phyloP scores from a whole-genome alignment of 2,888 invertebrate genomes.

The Microchrysa polita region DNA sequence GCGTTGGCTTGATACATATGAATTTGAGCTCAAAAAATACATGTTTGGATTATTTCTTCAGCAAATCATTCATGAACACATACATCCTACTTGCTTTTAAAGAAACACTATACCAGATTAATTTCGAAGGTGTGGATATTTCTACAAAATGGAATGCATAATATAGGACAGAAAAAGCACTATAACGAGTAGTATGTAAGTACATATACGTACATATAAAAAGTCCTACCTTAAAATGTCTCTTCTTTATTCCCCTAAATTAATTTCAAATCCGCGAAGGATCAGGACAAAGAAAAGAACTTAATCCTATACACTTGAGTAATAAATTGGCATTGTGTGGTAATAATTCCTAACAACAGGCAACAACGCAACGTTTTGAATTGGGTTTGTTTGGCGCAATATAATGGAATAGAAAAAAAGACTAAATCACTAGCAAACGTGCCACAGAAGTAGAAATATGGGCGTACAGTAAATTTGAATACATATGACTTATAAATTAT shows the following conservation, averaged over 20 bases:
- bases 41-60: too few species aligned
- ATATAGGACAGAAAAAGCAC: not conserved
- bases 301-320: constrained; percentile 44
- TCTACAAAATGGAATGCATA: not conserved
- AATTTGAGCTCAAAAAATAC: too few species aligned
- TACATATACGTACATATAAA: not conserved
- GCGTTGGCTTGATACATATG: too few species aligned
- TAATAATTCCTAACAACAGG: constrained; percentile 42
- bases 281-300: constrained; percentile 35
- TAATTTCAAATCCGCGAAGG: constrained; percentile 40
- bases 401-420: constrained; percentile 30
- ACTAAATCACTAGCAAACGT: constrained; percentile 9
- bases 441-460: constrained; percentile 30
- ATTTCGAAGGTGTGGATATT: constrained; percentile 4
- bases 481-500: too few species aligned
- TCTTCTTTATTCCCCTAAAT: constrained; percentile 43
- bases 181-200: too few species aligned
- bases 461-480: constrained; percentile 29
- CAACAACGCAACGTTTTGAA: constrained; percentile 27
- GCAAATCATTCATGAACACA: too few species aligned
- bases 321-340: constrained; percentile 45
- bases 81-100: too few species aligned
- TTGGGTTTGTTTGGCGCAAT: not conserved
- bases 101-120: constrained; percentile 13
- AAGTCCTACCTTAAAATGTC: constrained; percentile 13